Evolutionary conservation across 2,797 vertebrate genomes (phyloP).

Genomic region (Chaetophractus vellerosus): DNA sequence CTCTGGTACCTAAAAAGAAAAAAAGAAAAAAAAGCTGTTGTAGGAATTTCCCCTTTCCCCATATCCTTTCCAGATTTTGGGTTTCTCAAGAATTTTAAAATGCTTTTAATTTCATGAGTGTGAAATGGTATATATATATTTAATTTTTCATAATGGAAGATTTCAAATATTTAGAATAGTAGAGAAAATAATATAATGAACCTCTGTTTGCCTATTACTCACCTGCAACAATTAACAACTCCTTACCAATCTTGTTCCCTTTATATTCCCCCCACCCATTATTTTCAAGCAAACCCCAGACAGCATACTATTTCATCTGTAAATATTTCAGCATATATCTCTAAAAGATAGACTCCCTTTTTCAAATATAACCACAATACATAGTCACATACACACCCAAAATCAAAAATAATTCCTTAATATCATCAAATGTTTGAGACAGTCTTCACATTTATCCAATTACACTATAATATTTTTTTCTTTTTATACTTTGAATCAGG

Average conservation of each 20-base stretch:
- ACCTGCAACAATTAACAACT: not conserved
- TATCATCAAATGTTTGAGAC: slow-evolving; percentile 3
- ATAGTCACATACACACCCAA: not conserved
- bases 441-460: not conserved
- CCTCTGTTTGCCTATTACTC: not conserved
- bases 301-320: not conserved
- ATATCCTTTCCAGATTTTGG: slow-evolving; percentile 20
- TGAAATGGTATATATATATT: slow-evolving; percentile 36
- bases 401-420: not conserved
- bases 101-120: not conserved
- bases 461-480: not conserved
- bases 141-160: slow-evolving; percentile 20
- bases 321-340: not conserved
- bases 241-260: not conserved
- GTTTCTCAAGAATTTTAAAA: not conserved
- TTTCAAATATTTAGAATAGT: slow-evolving; percentile 21
- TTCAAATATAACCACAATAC: not conserved
- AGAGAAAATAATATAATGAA: not conserved
- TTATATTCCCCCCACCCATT: not conserved
- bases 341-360: slow-evolving; percentile 20
- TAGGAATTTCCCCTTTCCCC: not conserved
- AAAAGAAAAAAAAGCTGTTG: not conserved
- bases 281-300: not conserved
- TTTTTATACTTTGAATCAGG: slow-evolving; percentile 22
- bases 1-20: too few relatives aligned